Evolutionary conservation across 1,140 invertebrate species (phyloP).

Genomic region (Dendrolimus kikuchii): DNA sequence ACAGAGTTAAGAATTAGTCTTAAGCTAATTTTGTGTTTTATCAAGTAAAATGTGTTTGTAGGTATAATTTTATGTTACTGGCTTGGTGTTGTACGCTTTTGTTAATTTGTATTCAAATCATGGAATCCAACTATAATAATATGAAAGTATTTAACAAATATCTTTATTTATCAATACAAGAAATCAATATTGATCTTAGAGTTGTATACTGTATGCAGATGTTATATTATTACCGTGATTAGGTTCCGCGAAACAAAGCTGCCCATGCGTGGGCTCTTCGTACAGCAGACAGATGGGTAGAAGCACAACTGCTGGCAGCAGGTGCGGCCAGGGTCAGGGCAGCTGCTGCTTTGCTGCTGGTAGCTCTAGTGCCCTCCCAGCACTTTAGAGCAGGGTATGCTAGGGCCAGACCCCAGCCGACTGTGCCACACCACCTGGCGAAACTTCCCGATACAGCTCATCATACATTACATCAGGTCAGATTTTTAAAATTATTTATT

Average conservation of each 20-base stretch:
- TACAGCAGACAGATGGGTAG: constrained; percentile 90
- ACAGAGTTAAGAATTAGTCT: no score
- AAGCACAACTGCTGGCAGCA: constrained; percentile 90
- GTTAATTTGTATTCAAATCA: no score
- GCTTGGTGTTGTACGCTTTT: no score
- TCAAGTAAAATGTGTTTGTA: no score
- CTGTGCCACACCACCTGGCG: constrained; percentile 25
- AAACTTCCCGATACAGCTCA: constrained; percentile 79
- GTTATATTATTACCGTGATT: neutral
- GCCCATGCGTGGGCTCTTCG: constrained; percentile 91
- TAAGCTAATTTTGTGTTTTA: no score
- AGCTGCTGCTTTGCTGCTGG: constrained; percentile 89
- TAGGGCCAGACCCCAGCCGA: constrained; percentile 64
- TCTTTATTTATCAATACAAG: no score
- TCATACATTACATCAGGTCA: constrained; percentile 82
- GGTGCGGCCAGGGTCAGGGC: constrained; percentile 86
- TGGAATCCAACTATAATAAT: no score
- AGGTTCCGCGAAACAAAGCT: constrained; percentile 88
- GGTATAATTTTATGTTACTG: no score
- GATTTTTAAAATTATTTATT: neutral
- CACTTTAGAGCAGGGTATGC: constrained; percentile 89
- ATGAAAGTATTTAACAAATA: no score
- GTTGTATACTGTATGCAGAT: no score
- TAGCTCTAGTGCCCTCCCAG: constrained; percentile 90
- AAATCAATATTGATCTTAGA: no score